Conservation (phyloP, 2,797 vertebrate species). For the Melanotaenia boesemani region DNA sequence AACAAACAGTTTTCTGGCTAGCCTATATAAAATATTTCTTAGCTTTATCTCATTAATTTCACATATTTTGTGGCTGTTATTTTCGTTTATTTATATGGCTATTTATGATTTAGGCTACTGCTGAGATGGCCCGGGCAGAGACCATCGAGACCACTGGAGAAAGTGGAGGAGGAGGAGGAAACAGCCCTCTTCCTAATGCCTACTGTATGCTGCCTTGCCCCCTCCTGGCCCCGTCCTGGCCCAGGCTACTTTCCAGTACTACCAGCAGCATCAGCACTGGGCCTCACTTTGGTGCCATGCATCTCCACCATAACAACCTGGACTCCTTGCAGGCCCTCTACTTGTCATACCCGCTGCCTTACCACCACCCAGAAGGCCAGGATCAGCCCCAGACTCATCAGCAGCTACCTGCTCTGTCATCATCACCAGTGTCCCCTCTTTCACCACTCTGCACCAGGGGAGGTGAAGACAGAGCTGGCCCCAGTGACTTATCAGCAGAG, state of each 20-base stretch:
- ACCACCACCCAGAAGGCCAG: slow-evolving; percentile 11
- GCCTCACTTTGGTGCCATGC: neutral
- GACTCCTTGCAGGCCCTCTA: slow-evolving; percentile 38
- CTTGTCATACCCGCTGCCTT: slow-evolving; percentile 24
- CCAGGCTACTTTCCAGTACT: slow-evolving; percentile 29
- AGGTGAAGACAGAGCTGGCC: slow-evolving; percentile 6
- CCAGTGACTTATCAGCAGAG: slow-evolving; percentile 35
- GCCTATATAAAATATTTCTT: too few species aligned
- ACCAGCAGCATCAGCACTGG: slow-evolving; percentile 11
- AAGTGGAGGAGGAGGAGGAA: slow-evolving; percentile 48
- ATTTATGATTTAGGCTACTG: slow-evolving; percentile 26
- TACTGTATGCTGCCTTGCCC: slow-evolving; percentile 58
- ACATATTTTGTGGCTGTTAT: neutral
- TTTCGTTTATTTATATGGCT: neutral
- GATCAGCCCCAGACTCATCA: slow-evolving; percentile 39
- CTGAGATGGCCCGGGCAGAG: slow-evolving; percentile 82
- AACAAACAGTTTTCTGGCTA: too few species aligned
- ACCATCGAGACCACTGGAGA: slow-evolving; percentile 71
- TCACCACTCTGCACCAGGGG: slow-evolving; percentile 3
- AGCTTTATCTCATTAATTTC: too few species aligned
- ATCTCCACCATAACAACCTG: slow-evolving; percentile 25
- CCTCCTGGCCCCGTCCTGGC: slow-evolving; percentile 33
- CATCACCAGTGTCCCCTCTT: slow-evolving; percentile 14
- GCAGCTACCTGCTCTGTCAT: slow-evolving; percentile 10
- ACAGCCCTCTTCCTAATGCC: slow-evolving; percentile 33